Evolutionary conservation across 2,888 invertebrate species (phyloP), one percentile per base, ranked within the genome.

Genomic region (Ochropacha duplaris): DNA sequence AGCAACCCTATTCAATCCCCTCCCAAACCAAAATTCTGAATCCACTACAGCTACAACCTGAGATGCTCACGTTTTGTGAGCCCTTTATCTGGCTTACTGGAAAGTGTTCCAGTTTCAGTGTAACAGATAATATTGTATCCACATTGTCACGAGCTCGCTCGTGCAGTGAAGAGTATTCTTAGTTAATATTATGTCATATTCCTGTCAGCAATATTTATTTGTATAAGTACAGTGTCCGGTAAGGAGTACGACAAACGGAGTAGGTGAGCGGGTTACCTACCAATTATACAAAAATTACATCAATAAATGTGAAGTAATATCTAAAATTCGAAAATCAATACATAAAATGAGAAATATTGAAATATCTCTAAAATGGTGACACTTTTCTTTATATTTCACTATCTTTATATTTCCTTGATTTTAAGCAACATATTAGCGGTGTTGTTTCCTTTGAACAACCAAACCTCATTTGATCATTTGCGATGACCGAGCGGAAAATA

Each of bases 371-470:
- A n/a, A n/a, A n/a, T n/a, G n/a, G n/a, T n/a, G n/a, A n/a, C n/a
- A n/a, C n/a, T n/a, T n/a, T n/a, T n/a, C n/a, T n/a, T n/a, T n/a
- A n/a, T n/a, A n/a, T n/a, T n/a, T n/a, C n/a, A n/a, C n/a, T 24
- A 24, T 24, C 5, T 24, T 24, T 24, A 14, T 51, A 16, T 2
- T 36, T 39, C n/a, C n/a, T n/a, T n/a, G n/a, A n/a, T n/a, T n/a
- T n/a, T n/a, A 56, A 57, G 62, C 56, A 71, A 66, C 70, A 56
- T 62, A 64, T 64, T 63, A 60, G 55, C 64, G 56, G 50, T 64
- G 68, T 67, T 67, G 72, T 68, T 77, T 71, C 65, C 66, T 69
- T 68, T 66, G 64, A 60, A 58, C 56, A 55, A 66, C 60, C 61
- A 62, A 60, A 56, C 55, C 58, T 50, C 58, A n/a, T n/a, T n/a